These are phyloP conservation scores for Urocynchramus pylzowi DNA, from an alignment of 2,113 vertebrate genomes.

Conservation along the genomic window DNA sequence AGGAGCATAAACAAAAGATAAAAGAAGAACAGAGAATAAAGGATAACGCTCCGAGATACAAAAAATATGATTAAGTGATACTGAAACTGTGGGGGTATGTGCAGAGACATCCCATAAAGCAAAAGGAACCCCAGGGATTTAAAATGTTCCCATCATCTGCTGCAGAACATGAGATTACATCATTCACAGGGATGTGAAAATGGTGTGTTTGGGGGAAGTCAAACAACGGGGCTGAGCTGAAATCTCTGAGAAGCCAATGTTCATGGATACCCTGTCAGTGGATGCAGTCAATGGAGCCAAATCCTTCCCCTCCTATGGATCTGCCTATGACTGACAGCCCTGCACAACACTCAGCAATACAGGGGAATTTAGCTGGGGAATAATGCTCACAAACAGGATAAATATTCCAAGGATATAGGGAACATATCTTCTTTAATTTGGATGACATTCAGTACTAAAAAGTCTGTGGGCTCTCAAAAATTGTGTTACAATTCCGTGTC, in stretches of 20 bases:
- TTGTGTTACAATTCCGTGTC: neutral
- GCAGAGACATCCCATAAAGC: neutral
- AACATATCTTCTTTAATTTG: neutral
- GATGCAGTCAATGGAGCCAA: neutral
- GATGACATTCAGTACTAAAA: neutral
- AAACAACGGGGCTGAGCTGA: neutral
- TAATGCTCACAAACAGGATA: neutral
- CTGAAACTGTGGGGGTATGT: neutral
- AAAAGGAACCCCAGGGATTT: neutral
- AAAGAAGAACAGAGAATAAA: slow-evolving; percentile 54
- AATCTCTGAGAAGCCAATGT: neutral
- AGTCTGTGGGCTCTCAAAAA: neutral
- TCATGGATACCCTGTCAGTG: neutral
- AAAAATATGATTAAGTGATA: slow-evolving; percentile 40
- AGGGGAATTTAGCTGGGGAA: neutral
- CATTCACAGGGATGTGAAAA: neutral
- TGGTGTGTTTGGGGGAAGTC: neutral
- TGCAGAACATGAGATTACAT: neutral
- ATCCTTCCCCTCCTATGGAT: neutral
- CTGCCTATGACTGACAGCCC: neutral
- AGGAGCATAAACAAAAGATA: slow-evolving; percentile 61
- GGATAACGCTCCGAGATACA: slow-evolving; percentile 29
- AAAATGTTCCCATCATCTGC: neutral
- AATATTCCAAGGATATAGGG: neutral
- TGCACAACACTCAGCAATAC: neutral